Percentiles rank a stretch among this genome's conserved stretches.
phyloP scores from a whole-genome alignment of 2,113 vertebrate species.

The Petrocephalus microphthalmus region DNA sequence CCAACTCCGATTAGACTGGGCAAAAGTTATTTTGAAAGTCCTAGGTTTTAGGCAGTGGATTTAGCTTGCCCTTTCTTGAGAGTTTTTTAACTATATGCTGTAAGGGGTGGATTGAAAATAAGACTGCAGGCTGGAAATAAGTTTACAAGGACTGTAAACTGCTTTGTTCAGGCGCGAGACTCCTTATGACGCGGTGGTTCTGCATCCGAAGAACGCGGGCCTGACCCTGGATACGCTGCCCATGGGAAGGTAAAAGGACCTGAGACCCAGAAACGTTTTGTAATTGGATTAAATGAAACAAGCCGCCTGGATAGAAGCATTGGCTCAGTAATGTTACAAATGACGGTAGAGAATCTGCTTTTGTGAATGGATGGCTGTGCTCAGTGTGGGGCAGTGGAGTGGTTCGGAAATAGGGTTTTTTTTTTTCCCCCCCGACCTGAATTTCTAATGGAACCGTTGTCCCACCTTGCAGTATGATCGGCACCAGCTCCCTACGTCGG shows the following conservation, averaged over 20 bases:
- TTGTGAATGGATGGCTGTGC: not conserved
- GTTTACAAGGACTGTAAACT: not conserved
- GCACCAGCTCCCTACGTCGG: conserved; percentile 89
- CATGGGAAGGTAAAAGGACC: conserved; percentile 71
- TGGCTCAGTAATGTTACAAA: not conserved
- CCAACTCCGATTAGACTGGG: not conserved
- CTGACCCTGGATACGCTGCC: conserved; percentile 75
- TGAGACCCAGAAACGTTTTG: not conserved
- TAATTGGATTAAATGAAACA: not conserved
- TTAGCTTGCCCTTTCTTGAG: not conserved
- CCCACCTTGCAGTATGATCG: conserved; percentile 68
- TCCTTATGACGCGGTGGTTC: conserved; percentile 86
- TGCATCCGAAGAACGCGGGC: conserved; percentile 78
- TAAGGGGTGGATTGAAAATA: not conserved
- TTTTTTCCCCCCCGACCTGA: not conserved
- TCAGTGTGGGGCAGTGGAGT: not conserved
- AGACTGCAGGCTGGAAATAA: not conserved
- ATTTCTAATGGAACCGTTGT: not conserved
- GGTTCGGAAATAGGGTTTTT: not conserved
- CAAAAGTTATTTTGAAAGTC: not conserved
- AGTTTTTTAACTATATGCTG: not conserved
- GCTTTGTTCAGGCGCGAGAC: conserved; percentile 74
- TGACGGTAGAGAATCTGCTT: not conserved
- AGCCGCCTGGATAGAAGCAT: not conserved
- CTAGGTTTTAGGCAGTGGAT: not conserved